These are phyloP conservation scores for Toxotes chatareus DNA, from an alignment of 2,113 vertebrate species.

Conservation along the genomic window DNA sequence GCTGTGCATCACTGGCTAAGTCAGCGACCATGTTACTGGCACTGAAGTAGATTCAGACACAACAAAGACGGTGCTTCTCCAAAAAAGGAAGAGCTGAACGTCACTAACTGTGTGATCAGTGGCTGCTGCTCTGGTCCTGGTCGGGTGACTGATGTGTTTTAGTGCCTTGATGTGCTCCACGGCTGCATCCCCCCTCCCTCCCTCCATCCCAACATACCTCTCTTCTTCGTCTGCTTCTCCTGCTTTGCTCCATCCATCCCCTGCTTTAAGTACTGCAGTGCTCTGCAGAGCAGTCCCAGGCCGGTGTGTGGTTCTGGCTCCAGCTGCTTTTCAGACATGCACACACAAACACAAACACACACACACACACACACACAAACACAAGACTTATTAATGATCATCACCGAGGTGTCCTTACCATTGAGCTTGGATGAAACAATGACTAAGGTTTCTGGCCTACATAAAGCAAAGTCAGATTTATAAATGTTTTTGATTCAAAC, in stretches of 20 bases:
- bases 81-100: not conserved
- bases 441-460: not conserved
- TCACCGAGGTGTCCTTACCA: constrained; percentile 66
- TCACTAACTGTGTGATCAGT: not conserved
- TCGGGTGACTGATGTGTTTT: constrained; percentile 12
- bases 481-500: not conserved
- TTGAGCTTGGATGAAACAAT: constrained; percentile 13
- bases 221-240: not conserved
- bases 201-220: not conserved
- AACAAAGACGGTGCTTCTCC: not conserved
- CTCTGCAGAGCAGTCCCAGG: constrained; percentile 23
- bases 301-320: not conserved
- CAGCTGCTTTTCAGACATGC: not conserved
- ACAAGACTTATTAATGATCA: constrained; percentile 4
- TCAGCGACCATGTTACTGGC: not conserved
- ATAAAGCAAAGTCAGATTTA: not conserved
- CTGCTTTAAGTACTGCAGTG: constrained; percentile 36
- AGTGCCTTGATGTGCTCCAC: constrained; percentile 20
- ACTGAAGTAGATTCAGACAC: not conserved
- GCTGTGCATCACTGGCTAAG: not conserved
- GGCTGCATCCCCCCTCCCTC: not conserved
- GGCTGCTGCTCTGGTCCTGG: not conserved
- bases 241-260: constrained; percentile 10
- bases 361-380: constrained; percentile 2
- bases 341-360: not conserved